Base-by-base conservation (phyloP, 2,113 vertebrate genomes). In the Apeltes quadracus region DNA sequence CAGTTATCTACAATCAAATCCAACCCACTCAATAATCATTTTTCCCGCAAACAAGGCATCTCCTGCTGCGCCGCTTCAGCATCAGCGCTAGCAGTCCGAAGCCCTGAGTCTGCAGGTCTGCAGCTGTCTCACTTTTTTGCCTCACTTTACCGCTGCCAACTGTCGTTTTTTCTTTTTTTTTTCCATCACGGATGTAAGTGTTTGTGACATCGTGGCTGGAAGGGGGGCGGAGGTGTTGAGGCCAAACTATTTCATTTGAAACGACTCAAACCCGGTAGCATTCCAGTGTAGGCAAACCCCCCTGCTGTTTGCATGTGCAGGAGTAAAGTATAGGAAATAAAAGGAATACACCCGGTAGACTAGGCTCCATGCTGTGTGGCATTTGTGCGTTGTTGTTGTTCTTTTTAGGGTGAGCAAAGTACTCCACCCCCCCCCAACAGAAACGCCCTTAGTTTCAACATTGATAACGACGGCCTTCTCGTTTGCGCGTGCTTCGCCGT, bases 221-320 rank as follows among this genome's bases (percentile, higher is more conserved):
- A 70, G 83, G 43, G 48, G 80, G 78, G 83, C 43, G 70, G 81
- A 86, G 84, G 84, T 91, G 87, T 87, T 83, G 84, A 88, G 75
- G 87, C 83, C 81, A 82, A 89, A 83, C 76, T 88, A 88, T 90
- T 91, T 82, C 58, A 83, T 89, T 86, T 90, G 72, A 88, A 89
- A 88, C 78, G 79, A 73, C 82, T 87, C 69, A 83, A 81, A 85
- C 72, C 69, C 71, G 59, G 81, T 79, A 86, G 83, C 85, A 78
- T 89, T 90, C 88, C 87, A 82, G 36, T 51, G 69, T 51, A 80
- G 78, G 69, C 78, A 69, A 58, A 58, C 69, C 64, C 80, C 81
- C 75, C 78, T 76, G 62, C 73, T 71, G 75, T 84, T 75, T 80
- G 75, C 66, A 8, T 8, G 7, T 23, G 67, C 79, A 74, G 63